These are phyloP conservation scores for Nyctalus aviator DNA, from an alignment of 2,797 vertebrate species.

Conservation along the genomic window DNA sequence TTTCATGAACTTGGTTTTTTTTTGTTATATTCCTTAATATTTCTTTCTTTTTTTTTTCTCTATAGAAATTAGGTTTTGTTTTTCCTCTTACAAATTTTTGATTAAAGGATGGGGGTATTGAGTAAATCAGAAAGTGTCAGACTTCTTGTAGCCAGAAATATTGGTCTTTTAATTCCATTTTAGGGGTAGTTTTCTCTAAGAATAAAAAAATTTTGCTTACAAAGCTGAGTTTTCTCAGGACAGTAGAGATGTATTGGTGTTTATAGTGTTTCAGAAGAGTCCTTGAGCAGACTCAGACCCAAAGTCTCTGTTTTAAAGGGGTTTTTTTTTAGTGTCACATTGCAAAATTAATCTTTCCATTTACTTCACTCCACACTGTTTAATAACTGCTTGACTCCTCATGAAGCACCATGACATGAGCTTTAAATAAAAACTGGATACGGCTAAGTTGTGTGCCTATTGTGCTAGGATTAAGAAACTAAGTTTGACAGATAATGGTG, in stretches of 20 bases:
- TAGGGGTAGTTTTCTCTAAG: neutral
- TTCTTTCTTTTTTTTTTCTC: neutral
- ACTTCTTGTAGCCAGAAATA: neutral
- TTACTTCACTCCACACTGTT: conserved; percentile 79
- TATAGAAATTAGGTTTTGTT: conserved; percentile 19
- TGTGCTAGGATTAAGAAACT: conserved; percentile 82
- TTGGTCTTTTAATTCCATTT: conserved; percentile 21
- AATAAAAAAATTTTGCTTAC: neutral
- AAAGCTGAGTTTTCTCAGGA: conserved; percentile 14
- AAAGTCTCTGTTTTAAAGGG: conserved; percentile 84
- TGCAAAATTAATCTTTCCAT: conserved; percentile 87
- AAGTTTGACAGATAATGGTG: conserved; percentile 79
- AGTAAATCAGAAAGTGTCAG: conserved; percentile 43
- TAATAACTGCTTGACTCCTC: conserved; percentile 80
- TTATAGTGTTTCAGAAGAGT: conserved; percentile 82
- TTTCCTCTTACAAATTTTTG: conserved; percentile 27
- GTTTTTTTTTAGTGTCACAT: conserved; percentile 82
- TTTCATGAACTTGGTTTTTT: neutral
- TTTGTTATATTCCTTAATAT: neutral
- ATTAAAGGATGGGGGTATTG: neutral
- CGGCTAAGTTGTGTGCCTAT: conserved; percentile 77
- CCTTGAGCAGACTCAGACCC: conserved; percentile 64
- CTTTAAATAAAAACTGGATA: conserved; percentile 84
- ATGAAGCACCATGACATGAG: conserved; percentile 81
- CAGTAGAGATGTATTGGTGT: conserved; percentile 56